Evolutionary conservation across 1,140 invertebrate genomes (phyloP), one percentile per base, ranked within the genome.

Genomic region (Pogonus chalceus): DNA sequence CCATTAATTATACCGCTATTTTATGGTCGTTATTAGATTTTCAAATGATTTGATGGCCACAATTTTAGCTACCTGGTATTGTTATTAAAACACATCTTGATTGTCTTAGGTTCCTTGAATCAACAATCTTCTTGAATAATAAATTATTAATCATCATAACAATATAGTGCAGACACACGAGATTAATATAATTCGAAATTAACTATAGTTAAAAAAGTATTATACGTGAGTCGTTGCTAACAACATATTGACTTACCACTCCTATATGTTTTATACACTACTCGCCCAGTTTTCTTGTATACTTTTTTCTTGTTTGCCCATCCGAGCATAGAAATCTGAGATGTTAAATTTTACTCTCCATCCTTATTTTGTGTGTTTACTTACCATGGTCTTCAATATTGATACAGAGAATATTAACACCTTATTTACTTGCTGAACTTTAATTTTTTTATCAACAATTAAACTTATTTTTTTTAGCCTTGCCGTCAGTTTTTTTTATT

Each of bases 381-480:
- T 31, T 31, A 31, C 26, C 14, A 31, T 31, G 14, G 26, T 31
- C 26, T 31, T 31, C 26, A 31, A n/a, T 31, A 31, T 31, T 31
- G 26, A 14, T 31, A 31, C 18, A 43, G 7, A 43, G 7, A 10
- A 43, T 43, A 7, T 10, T 43, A 16, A 10, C 18, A 43, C 37
- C 37, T 43, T 43, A 43, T 43, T 43, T 43, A 43, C 7, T 43
- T 43, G 18, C 18, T 7, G 9, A 16, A 18, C 37, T 18, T 43
- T 18, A 18, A 43, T 9, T 43, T n/a, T 43, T 43, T 43, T 43
- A 10, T 12, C 37, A 18, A 12, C 37, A 16, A 43, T 43, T 43
- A 43, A 43, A 43, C 37, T 43, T 18, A 43, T 43, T 43, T 43
- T 43, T 16, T 43, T 43, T n/a, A n/a, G n/a, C n/a, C n/a, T n/a